Base-by-base conservation (phyloP, 2,888 invertebrate genomes). In the Nycteola revayana region DNA sequence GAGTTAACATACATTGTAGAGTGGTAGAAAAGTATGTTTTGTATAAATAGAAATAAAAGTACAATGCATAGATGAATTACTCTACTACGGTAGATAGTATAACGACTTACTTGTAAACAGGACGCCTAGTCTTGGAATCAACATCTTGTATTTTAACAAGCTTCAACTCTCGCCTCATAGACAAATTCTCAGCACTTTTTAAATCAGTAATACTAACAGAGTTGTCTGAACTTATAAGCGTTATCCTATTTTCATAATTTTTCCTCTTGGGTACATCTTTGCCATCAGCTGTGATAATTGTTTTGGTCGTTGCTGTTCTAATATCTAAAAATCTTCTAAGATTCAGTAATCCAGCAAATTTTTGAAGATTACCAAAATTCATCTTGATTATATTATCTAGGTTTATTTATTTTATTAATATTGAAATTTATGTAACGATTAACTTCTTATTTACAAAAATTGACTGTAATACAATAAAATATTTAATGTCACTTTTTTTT, bases 161-260 rank as follows among this genome's bases (percentile, higher is more conserved):
- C 65, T 93, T 93, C 42, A 95, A 77, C 30, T 93, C 91, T 49
- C 94, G 84, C 23, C 93, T 89, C 37, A 90, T 86, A 0, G 95
- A 93, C 39, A 95, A 59, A 66, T 90, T 94, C 52, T 92, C 88
- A 0, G 95, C 95, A 55, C 93, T 92, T 46, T 92, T 92, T 11
- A 95, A 48, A 11, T 93, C 91, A 1, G 90, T 90, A 1, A 94
- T 85, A 42, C 80, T 88, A 9, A 93, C 73, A 17, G 88, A 75
- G 55, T 92, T 80, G 65, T 93, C 91, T 18, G 89, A 76, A 21
- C 86, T 79, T 37, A 94, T 80, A 14, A 95, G 72, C 0, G 94
- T 94, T 44, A 95, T 92, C 75, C 90, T 91, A 36, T 66, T 74
- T 49, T 80, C 82, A 43, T 61, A 66, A 32, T 37, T 59, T 62